A percentile compares a stretch with the other conserved stretches of the same genome.
phyloP scores from a whole-genome alignment of 2,797 vertebrate genomes.

The Falco biarmicus region DNA sequence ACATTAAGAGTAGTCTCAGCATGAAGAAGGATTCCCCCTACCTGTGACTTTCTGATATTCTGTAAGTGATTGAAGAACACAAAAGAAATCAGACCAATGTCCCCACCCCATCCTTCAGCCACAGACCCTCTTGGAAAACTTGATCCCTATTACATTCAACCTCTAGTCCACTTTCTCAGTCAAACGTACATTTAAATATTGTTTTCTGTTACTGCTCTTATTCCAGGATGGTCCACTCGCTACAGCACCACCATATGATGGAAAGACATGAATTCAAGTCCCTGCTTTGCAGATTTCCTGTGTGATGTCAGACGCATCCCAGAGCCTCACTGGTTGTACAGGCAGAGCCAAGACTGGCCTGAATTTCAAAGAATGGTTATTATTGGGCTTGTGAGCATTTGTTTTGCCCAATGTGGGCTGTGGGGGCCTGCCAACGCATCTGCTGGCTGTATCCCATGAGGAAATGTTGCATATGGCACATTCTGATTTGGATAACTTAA shows the following conservation, averaged over 20 bases:
- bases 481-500: neutral
- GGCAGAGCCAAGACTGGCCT: neutral
- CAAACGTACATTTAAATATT: neutral
- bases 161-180: neutral
- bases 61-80: neutral
- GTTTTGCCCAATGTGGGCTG: neutral
- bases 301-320: neutral
- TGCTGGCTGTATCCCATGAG: neutral
- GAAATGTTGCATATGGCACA: slow-evolving; percentile 3
- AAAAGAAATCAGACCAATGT: neutral
- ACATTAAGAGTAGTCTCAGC: neutral
- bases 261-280: neutral
- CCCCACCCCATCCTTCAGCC: neutral
- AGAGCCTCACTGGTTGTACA: neutral
- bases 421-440: neutral
- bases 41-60: neutral
- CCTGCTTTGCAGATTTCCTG: neutral
- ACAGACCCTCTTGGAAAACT: neutral
- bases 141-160: neutral
- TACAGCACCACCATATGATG: neutral
- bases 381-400: neutral
- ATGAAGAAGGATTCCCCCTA: neutral
- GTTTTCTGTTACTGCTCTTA: neutral
- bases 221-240: neutral
- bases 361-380: neutral